Percentiles rank a stretch among this genome's conserved stretches.
phyloP scores from a whole-genome alignment of 2,113 vertebrate species.

The Ictidomys tridecemlineatus region DNA sequence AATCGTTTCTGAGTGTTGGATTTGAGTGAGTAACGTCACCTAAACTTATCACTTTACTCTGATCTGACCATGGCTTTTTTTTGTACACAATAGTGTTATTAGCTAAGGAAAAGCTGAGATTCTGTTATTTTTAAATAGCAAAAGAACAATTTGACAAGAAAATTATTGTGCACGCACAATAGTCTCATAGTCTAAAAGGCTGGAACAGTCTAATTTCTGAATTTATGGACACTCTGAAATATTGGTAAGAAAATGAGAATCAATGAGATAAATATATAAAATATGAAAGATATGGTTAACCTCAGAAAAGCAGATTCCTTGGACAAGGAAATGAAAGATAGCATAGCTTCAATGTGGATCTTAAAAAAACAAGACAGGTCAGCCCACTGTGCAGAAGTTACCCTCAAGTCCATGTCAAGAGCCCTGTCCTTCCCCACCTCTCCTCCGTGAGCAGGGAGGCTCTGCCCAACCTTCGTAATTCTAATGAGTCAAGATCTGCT shows the following conservation, averaged over 20 bases:
- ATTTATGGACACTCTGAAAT: background rate
- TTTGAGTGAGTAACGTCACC: background rate
- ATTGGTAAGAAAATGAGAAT: background rate
- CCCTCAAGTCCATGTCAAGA: background rate
- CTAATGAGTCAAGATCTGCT: background rate
- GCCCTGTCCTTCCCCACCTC: background rate
- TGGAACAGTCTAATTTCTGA: background rate
- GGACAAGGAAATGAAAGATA: background rate
- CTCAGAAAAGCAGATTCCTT: background rate
- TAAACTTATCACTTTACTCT: background rate
- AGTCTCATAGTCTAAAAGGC: background rate
- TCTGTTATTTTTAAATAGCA: background rate
- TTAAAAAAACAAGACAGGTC: background rate
- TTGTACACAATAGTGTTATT: background rate
- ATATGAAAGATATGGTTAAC: background rate
- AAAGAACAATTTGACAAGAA: conserved; percentile 1
- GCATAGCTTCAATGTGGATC: background rate
- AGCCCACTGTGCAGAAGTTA: background rate
- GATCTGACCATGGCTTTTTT: background rate
- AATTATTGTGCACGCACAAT: background rate
- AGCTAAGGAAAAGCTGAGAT: background rate
- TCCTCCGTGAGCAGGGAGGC: too few species aligned
- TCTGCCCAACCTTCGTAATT: background rate
- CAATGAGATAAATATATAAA: background rate
- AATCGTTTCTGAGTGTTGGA: background rate